Percentiles rank a stretch among this genome's conserved stretches.
Conservation (phyloP, 30 jellyfish, hydroid and myxozoan genomes). For the Pseudorhiza aurosa region DNA sequence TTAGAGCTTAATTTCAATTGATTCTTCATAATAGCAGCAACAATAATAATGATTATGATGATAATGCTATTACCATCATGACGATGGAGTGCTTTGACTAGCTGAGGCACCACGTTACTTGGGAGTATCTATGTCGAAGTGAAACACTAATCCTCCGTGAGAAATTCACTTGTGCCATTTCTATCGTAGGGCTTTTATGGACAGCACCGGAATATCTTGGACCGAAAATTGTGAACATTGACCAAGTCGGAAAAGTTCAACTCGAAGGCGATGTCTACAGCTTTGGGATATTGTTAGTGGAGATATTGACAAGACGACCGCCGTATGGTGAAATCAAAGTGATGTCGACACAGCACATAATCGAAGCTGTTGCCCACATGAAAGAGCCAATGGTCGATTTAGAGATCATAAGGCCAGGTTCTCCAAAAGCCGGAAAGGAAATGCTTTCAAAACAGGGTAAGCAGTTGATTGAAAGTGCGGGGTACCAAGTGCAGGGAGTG, state of each 20-base stretch:
- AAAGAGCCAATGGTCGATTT: conserved; percentile 76
- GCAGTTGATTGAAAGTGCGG: neutral
- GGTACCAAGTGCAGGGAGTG: neutral
- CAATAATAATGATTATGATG: too few relatives aligned
- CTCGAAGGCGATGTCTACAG: conserved; percentile 87
- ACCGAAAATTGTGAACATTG: conserved; percentile 67
- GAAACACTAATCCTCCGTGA: too few relatives aligned
- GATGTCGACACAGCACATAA: conserved; percentile 79
- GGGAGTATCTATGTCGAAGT: too few relatives aligned
- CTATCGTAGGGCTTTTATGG: conserved; percentile 80
- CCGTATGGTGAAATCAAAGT: conserved; percentile 88
- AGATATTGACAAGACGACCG: conserved; percentile 78
- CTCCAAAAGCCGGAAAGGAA: conserved; percentile 41
- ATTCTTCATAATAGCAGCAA: too few relatives aligned
- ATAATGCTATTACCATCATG: too few relatives aligned
- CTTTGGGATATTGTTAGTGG: conserved; percentile 88
- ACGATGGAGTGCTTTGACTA: too few relatives aligned
- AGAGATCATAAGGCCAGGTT: conserved; percentile 69
- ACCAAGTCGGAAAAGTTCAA: conserved; percentile 54
- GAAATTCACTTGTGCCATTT: too few relatives aligned
- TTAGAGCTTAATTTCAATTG: too few relatives aligned
- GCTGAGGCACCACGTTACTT: too few relatives aligned
- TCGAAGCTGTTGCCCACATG: conserved; percentile 89
- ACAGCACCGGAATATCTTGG: conserved; percentile 92
- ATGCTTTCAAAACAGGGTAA: conserved; percentile 34